Evolutionary conservation across 2,888 invertebrate genomes (phyloP), one percentile per base, ranked within the genome.

Genomic region (Lithosia quadra): DNA sequence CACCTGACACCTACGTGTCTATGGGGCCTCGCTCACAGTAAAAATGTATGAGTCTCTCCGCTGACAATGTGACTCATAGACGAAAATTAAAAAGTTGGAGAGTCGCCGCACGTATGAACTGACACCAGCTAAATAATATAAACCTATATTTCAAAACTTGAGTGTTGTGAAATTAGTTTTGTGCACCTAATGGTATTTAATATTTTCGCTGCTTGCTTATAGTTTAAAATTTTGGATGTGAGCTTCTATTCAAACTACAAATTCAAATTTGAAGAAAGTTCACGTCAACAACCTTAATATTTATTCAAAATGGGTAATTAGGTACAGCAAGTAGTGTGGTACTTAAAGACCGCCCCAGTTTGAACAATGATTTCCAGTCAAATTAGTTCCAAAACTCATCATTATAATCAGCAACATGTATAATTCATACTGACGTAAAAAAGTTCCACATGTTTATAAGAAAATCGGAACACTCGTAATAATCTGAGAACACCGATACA

Each of bases 1-100:
- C 81, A 82, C 81, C 78, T 85, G 85, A 86, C 87, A 83, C 76
- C 80, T 86, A 85, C 86, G 87, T 86, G 77, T 75, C 74, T 77
- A 77, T 79, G 79, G 68, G 71, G 68, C 58, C 55, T 65, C 39
- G 69, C n/a, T 62, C 59, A 59, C 49, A 65, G 49, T 69, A 76
- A 75, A 77, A 72, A 78, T 66, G 65, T 69, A 71, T 67, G 58
- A 78, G 63, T 24, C 67, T 65, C 56, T 58, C 22, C 49, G 57
- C 22, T 58, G 71, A 78, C 73, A 74, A 74, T 67, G 66, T 68
- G 69, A 65, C 73, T 76, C 76, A 68, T 73, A 69, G 67, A 71
- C 55, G 71, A 80, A 79, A 82, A 78, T 82, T 74, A 80, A 80
- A 80, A 82, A 74, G 68, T 74, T 78, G 70, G 56, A 62, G 43